Evolutionary conservation across 37 sponge, comb jelly and placozoan species (phyloP), one percentile per base, ranked within the genome.

Genomic region (Ephydatia muelleri): DNA sequence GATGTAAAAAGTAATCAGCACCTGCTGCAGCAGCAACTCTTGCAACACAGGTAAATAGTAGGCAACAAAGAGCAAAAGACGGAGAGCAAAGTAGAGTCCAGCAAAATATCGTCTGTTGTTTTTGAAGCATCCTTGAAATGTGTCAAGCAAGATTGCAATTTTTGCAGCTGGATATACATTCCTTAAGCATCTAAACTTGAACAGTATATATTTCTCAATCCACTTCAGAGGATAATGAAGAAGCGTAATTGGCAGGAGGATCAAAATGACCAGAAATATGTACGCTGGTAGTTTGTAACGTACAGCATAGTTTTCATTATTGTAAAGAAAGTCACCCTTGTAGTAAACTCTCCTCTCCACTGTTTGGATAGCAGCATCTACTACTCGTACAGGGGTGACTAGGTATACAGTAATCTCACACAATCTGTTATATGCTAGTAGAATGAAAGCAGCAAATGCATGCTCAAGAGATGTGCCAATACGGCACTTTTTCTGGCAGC

Each of bases 111-210:
- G n/a, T 26, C 49, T 43, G 33, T 82, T 76, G 32, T 85, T 74
- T 35, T 77, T 81, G 67, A 82, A 90, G 70, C 90, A 90, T 3
- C 86, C 90, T 57, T 90, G 86, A 33, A 90, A 90, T 11, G 82
- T 79, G 67, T 85, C 82, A 2, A 90, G 72, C 8, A 90, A 48
- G 27, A 86, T 65, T 35, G 35, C 67, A 8, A 86, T 65, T 25
- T 86, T 86, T 34, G 14, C 80, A 27, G 39, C 32, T 30, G 80
- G 77, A 35, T 76, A 78, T 14, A 36, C 39, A 9, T 73, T 69
- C 38, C 70, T 12, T 25, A 90, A 67, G 6, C 75, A 72, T 25
- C 32, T 38, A 0, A 71, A 31, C 22, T 57, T 80, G 13, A 23
- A 23, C 57, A 57, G 19, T 13, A 86, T 8, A 67, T 22, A 23